These are phyloP conservation scores for Boulengeromyrus knoepffleri DNA, from an alignment of 2,113 vertebrate species.

Conservation along the genomic window DNA sequence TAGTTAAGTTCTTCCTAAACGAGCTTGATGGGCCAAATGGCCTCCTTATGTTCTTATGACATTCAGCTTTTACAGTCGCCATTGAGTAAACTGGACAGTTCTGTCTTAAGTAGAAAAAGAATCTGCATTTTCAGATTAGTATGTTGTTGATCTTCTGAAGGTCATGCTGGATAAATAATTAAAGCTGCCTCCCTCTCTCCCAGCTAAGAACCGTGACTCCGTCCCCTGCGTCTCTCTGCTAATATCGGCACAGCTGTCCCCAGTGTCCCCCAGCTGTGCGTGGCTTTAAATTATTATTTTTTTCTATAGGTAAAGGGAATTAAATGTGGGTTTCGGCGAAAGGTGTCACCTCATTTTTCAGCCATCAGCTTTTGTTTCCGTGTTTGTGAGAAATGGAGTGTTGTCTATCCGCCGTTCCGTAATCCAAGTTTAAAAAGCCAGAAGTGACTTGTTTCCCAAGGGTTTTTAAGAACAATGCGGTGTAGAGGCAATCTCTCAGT, in stretches of 20 bases:
- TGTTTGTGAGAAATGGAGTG: background rate
- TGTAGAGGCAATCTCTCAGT: background rate
- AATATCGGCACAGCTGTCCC: slow-evolving; percentile 41
- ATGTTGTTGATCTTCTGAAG: background rate
- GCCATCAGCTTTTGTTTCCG: background rate
- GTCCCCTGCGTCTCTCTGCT: background rate
- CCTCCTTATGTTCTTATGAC: too few species aligned
- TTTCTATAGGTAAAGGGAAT: slow-evolving; percentile 45
- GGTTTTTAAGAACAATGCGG: background rate
- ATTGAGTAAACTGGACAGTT: background rate
- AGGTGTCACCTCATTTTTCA: background rate
- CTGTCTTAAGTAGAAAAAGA: background rate
- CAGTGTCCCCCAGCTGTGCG: slow-evolving; percentile 37
- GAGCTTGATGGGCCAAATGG: too few species aligned
- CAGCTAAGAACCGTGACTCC: background rate
- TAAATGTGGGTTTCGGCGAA: slow-evolving; percentile 20
- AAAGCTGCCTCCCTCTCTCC: background rate
- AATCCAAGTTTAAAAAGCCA: background rate
- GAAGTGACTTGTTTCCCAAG: background rate
- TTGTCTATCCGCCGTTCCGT: background rate
- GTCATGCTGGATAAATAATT: background rate
- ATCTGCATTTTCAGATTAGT: background rate
- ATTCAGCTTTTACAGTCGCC: background rate
- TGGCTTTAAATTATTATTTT: slow-evolving; percentile 36
- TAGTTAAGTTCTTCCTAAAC: too few species aligned